Percentiles rank a stretch among this genome's conserved stretches.
Evolutionary conservation across 2,888 invertebrate genomes (phyloP).

Genomic region (Piscicola geometra): DNA sequence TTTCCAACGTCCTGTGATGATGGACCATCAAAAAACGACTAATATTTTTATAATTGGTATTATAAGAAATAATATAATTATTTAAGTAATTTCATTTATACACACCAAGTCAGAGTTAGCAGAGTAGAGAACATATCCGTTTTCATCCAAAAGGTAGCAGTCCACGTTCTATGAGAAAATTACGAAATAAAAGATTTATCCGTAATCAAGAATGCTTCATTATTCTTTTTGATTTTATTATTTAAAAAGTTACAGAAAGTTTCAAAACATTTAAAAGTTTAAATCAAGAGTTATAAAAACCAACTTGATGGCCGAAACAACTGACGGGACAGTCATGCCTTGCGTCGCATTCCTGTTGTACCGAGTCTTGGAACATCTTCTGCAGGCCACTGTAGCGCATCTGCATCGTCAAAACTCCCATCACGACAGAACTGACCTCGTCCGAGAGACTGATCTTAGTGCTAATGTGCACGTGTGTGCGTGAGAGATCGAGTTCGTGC

Average conservation of each 20-base stretch:
- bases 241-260: too few relatives aligned
- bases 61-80: not conserved
- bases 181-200: too few relatives aligned
- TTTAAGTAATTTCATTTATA: not conserved
- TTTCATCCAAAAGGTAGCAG: conserved; percentile 28
- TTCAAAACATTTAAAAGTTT: too few relatives aligned
- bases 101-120: conserved; percentile 1
- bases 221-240: too few relatives aligned
- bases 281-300: too few relatives aligned
- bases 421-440: not conserved
- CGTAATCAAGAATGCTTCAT: too few relatives aligned
- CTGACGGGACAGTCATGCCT: not conserved
- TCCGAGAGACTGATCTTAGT: conserved; percentile 5
- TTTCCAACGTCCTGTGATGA: conserved; percentile 13
- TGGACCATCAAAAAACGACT: too few relatives aligned
- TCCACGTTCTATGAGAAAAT: conserved; percentile 22
- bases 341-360: not conserved
- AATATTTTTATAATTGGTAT: too few relatives aligned
- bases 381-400: conserved; percentile 4
- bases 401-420: conserved; percentile 22
- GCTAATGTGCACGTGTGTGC: conserved; percentile 12
- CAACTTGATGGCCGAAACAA: not conserved
- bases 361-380: conserved; percentile 11
- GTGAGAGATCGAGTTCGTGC: not conserved
- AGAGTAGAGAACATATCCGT: conserved; percentile 25